Evolutionary conservation across 2,888 invertebrate species (phyloP).

Genomic region (Orthosia gracilis): DNA sequence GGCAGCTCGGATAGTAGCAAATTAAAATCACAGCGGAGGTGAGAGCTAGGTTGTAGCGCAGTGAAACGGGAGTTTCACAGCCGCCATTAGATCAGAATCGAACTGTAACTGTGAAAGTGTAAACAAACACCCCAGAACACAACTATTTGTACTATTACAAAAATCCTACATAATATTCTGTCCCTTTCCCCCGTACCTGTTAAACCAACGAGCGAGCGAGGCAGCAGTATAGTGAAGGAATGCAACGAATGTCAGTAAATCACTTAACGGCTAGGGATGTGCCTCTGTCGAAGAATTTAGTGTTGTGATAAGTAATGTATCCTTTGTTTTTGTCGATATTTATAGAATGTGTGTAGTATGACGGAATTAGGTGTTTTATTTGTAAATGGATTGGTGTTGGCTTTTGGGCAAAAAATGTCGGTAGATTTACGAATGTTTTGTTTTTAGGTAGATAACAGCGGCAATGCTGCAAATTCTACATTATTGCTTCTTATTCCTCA

Average conservation of each 20-base stretch:
- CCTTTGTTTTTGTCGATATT: slow-evolving; percentile 46
- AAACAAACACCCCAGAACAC: slow-evolving; percentile 3
- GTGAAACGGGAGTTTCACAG: too few species aligned
- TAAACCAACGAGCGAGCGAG: slow-evolving; percentile 23
- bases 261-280: slow-evolving; percentile 61
- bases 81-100: too few species aligned
- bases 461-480: too few species aligned
- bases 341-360: slow-evolving; percentile 24
- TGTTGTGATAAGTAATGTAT: slow-evolving; percentile 47
- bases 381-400: background rate
- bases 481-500: too few species aligned
- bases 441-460: background rate
- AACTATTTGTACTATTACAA: slow-evolving; percentile 39
- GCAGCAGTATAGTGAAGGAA: slow-evolving; percentile 18
- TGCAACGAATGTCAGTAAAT: slow-evolving; percentile 57
- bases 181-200: slow-evolving; percentile 4
- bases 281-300: slow-evolving; percentile 58
- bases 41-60: too few species aligned
- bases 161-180: slow-evolving; percentile 27
- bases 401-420: background rate
- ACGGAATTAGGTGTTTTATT: slow-evolving; percentile 13
- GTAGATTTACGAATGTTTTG: too few species aligned
- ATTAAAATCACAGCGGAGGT: too few species aligned
- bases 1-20: too few species aligned
- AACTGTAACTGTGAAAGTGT: background rate